phyloP scores from a whole-genome alignment of 1,140 invertebrate genomes.

The Bombus confusus region DNA sequence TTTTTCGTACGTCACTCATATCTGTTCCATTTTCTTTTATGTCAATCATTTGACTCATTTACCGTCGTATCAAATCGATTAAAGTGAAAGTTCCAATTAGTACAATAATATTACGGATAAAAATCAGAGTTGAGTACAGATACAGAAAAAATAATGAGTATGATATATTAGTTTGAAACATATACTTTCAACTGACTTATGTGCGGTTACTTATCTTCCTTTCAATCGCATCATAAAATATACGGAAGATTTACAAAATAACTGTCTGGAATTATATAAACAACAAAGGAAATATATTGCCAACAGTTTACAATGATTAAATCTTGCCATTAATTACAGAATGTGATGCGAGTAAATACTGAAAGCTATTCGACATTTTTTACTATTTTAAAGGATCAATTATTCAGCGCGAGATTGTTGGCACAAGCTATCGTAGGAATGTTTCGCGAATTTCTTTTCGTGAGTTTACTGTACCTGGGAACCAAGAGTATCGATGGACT shows the following conservation, averaged over 20 bases:
- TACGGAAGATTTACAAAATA: not conserved
- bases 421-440: not conserved
- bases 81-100: not conserved
- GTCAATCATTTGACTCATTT: too few species aligned
- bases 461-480: slow-evolving; percentile 18
- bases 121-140: not conserved
- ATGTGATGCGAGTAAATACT: not conserved
- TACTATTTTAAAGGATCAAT: not conserved
- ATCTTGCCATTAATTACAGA: not conserved
- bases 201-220: not conserved
- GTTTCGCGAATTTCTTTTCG: not conserved
- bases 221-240: not conserved
- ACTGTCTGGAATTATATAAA: not conserved
- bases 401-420: too few species aligned
- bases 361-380: not conserved
- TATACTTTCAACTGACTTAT: not conserved
- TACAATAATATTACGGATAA: not conserved
- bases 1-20: too few species aligned
- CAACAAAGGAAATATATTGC: not conserved
- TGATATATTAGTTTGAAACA: not conserved
- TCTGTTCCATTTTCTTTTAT: too few species aligned
- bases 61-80: not conserved
- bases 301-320: too few species aligned
- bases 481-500: slow-evolving; percentile 40
- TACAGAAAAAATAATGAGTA: not conserved